Evolutionary conservation across 2,113 vertebrate species (phyloP), one percentile per base, ranked within the genome.

Genomic region (Bostrychus sinensis): DNA sequence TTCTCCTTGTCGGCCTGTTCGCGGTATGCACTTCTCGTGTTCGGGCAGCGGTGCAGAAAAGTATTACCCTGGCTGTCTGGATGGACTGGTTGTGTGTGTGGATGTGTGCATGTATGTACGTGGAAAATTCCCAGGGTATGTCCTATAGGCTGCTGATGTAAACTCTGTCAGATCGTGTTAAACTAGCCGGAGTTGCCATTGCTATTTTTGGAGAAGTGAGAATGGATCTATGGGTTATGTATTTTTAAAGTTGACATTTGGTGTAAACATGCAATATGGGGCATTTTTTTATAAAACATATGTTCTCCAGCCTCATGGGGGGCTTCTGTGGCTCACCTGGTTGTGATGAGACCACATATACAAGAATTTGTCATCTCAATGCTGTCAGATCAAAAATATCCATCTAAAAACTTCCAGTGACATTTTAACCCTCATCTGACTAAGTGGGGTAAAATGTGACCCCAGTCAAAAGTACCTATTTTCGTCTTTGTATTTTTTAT

Each of bases 1-100:
- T 83, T 72, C 72, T 80, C 66, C 66, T 63, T 30, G 76, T 66
- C 38, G 42, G 56, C 63, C 71, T 78, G 81, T 79, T 83, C 80
- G 82, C 57, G 37, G 80, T 88, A 87, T 90, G 89, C 89, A 87
- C 80, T 90, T 91, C 80, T 85, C 63, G 37, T 91, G 89, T 91
- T 89, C 85, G 81, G 81, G 86, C 88, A 89, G 66, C 50, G 77
- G 83, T 80, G 87, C 87, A 81, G 89, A 74, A 90, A 91, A 89
- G 19, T 62, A 79, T 75, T 72, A 66, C 62, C 82, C 60, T 4
- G 66, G 75, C 62, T 77, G 78, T 84, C 68, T 64, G 19, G 5
- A 36, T 50, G 58, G 69, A 64, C 62, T 42, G 64, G 51, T 69
- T 67, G 53, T 58, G 19, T 45, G 38, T 32, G 14, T 22, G 7